phyloP scores from a whole-genome alignment of 2,888 invertebrate species.

The Arge pagana region DNA sequence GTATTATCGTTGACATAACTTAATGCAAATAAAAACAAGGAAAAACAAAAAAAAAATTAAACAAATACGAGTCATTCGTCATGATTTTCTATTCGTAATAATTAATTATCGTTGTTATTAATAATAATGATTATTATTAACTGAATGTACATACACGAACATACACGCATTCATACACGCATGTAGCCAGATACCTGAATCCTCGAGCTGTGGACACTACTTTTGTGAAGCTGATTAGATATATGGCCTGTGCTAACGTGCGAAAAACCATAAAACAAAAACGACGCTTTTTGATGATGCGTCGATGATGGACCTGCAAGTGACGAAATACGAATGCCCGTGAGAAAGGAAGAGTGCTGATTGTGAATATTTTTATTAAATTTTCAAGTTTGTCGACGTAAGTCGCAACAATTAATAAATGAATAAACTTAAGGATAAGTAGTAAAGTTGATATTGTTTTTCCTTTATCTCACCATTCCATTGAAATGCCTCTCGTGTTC shows the following conservation, averaged over 20 bases:
- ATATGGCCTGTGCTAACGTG: conserved; percentile 34
- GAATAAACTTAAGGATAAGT: conserved; percentile 56
- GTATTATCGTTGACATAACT: conserved; percentile 45
- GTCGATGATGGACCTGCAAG: conserved; percentile 17
- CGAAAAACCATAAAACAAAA: neutral
- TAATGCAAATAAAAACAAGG: conserved; percentile 32
- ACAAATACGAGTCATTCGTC: conserved; percentile 47
- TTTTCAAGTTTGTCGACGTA: conserved; percentile 59
- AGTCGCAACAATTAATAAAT: conserved; percentile 58
- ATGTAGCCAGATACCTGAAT: conserved; percentile 20
- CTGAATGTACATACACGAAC: conserved; percentile 57
- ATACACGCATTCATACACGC: conserved; percentile 36
- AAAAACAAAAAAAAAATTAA: neutral
- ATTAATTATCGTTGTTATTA: conserved; percentile 57
- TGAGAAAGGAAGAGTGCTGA: conserved; percentile 55
- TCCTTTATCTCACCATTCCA: too few species aligned
- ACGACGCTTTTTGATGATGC: conserved; percentile 8
- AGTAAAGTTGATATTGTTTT: too few species aligned
- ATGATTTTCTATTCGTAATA: conserved; percentile 57
- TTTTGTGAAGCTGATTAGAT: conserved; percentile 32
- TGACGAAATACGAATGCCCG: conserved; percentile 24
- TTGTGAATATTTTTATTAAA: conserved; percentile 60
- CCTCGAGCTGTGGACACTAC: conserved; percentile 28
- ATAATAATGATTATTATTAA: conserved; percentile 57
- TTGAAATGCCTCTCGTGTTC: too few species aligned